Evolutionary conservation across 2,113 vertebrate genomes (phyloP), one percentile per base, ranked within the genome.

Genomic region (Otus sunia): DNA sequence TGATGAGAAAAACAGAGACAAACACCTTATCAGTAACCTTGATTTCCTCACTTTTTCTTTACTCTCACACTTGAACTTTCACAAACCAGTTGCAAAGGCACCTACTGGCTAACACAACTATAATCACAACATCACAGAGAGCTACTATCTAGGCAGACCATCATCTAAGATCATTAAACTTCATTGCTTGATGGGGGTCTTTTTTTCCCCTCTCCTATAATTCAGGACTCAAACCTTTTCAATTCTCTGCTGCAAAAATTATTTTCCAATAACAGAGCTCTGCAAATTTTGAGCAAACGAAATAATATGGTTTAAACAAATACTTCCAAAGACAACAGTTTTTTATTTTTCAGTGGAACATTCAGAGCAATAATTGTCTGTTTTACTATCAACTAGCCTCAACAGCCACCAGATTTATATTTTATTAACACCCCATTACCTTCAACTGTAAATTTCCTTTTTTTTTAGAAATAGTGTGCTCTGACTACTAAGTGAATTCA

Each of bases 351-450:
- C 71, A 85, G 8, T 55, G 30, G 47, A 72, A 74, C 23, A 29
- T 49, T 78, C 71, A 76, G 59, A 93, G 50, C n/a, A 82, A 36
- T 90, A 94, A 97, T 91, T 96, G 17, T 73, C 53, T 86, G 12
- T 69, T 96, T 94, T 89, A 79, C 45, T 92, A 36, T 43, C 47
- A 34, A 66, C 25, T 36, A 90, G 37, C 43, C 69, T 87, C n/a
- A 92, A 92, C 53, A 55, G 30, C 68, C 45, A 89, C 82, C 32
- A 93, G 94, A 90, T 94, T 96, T 94, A 64, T 95, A 82, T 88
- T 94, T 94, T 95, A 90, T 95, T 95, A 93, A 87, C 71, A 92
- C 27, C 47, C n/a, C 66, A 93, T 95, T 95, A 94, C 34, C 80
- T 95, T 94, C 12, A 82, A 81, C 37, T 63, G 71, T 92, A 86